Evolutionary conservation across 2,113 vertebrate species (phyloP), one percentile per base, ranked within the genome.

Genomic region (Lepus americanus): DNA sequence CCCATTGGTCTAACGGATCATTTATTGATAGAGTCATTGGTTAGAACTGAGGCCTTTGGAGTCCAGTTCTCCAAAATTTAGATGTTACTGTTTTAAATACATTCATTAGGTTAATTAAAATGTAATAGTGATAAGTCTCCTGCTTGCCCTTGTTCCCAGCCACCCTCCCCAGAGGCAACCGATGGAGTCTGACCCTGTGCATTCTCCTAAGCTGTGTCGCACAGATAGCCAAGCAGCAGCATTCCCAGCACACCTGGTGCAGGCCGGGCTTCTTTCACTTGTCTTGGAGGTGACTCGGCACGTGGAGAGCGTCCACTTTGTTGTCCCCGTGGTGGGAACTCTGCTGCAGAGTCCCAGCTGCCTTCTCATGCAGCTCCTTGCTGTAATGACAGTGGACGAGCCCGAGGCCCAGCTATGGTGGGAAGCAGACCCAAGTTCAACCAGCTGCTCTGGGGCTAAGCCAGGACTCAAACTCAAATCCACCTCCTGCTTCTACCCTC

Each of bases 241-340:
- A 1, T 19, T 25, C n/a, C 12, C 12, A 25, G 1, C 20, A 3
- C 4, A 7, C 17, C 77, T 11, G 19, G 1, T 0, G 1, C 5
- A 13, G 55, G 39, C 82, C 70, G 67, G 13, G 51, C 49, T 73
- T 9, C 39, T 69, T 19, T 31, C 11, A 0, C 74, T 31, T 64
- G 17, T 13, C 79, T 33, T 16, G 9, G 84, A 39, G 29, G 61
- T 87, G 92, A 80, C 76, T 83, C 81, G 17, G 92, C 88, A 80
- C 27, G 1, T 0, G 5, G 33, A 61, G 61, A n/a, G 11, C 77
- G 29, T 70, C 74, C 3, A 6, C 74, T 5, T 77, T 64, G 83
- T 81, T 25, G 79, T 20, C 9, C 33, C 49, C 6, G 7, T 17
- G 17, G 20, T 61, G 16, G 27, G 5, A 10, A 44, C n/a, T 72